These are phyloP conservation scores for Calidris pugnax DNA, from an alignment of 2,113 vertebrate species.

Conservation along the genomic window DNA sequence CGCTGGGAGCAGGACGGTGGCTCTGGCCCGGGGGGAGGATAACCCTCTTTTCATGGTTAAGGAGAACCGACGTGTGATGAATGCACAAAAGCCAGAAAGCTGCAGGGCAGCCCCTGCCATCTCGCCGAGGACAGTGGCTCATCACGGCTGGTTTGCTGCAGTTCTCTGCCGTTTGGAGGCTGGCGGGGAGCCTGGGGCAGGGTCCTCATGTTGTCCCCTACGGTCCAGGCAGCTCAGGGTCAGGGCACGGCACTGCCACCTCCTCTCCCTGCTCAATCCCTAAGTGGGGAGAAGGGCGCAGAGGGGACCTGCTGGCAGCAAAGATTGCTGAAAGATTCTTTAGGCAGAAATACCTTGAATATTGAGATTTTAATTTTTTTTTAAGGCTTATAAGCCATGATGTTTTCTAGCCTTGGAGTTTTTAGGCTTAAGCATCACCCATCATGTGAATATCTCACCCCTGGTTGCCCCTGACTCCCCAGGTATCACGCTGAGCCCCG, in stretches of 20 bases:
- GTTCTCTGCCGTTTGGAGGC: background rate
- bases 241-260: background rate
- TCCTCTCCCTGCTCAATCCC: background rate
- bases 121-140: background rate
- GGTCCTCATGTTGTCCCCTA: background rate
- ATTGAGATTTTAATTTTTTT: background rate
- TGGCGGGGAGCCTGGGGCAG: background rate
- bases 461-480: background rate
- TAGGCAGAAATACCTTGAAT: background rate
- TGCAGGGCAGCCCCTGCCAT: constrained; percentile 6
- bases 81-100: background rate
- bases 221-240: fast-evolving
- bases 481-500: background rate
- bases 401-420: background rate
- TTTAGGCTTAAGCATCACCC: background rate
- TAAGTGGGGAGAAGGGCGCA: background rate
- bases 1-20: fast-evolving
- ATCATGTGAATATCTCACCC: background rate
- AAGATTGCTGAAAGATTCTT: background rate
- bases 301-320: background rate
- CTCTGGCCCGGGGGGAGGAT: background rate
- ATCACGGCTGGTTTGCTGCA: background rate
- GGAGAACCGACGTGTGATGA: background rate
- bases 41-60: background rate
- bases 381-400: background rate